These are phyloP conservation scores for Criorhina ranunculi DNA, from an alignment of 2,888 invertebrate species.

Conservation along the genomic window DNA sequence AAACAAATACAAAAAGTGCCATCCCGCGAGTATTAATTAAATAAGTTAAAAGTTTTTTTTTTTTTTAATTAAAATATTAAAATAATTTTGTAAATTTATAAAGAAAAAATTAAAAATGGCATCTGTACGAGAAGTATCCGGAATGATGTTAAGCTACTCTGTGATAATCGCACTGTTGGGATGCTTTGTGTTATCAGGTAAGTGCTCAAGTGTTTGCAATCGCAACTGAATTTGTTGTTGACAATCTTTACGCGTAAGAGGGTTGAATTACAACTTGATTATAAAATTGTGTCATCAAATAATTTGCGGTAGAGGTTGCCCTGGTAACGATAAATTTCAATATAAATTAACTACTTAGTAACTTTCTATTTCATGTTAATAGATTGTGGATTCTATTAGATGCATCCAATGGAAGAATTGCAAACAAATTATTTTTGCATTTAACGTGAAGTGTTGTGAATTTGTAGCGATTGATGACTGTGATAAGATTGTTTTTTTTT, in stretches of 20 bases:
- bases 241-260: background rate
- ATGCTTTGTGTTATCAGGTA: conserved; percentile 82
- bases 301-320: conserved; percentile 11
- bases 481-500: background rate
- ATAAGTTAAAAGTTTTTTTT: background rate
- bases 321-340: conserved; percentile 15
- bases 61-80: too few relatives aligned
- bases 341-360: conserved; percentile 9
- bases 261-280: background rate
- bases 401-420: background rate
- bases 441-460: background rate
- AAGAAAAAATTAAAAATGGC: conserved; percentile 41
- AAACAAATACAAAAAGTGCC: background rate
- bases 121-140: conserved; percentile 63
- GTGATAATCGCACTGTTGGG: conserved; percentile 80
- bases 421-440: background rate
- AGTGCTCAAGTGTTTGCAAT: conserved; percentile 52
- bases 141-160: conserved; percentile 77
- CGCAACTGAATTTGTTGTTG: background rate
- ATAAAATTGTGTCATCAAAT: conserved; percentile 3
- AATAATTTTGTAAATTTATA: conserved; percentile 15
- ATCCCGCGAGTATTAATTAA: background rate
- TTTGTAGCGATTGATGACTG: too few relatives aligned
- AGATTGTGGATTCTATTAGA: background rate
- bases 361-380: conserved; percentile 45